Percentiles rank a stretch among this genome's conserved stretches.
These are phyloP conservation scores for Halocynthia aurantium DNA, from an alignment of 23 tunicate genomes.

Conservation along the genomic window DNA sequence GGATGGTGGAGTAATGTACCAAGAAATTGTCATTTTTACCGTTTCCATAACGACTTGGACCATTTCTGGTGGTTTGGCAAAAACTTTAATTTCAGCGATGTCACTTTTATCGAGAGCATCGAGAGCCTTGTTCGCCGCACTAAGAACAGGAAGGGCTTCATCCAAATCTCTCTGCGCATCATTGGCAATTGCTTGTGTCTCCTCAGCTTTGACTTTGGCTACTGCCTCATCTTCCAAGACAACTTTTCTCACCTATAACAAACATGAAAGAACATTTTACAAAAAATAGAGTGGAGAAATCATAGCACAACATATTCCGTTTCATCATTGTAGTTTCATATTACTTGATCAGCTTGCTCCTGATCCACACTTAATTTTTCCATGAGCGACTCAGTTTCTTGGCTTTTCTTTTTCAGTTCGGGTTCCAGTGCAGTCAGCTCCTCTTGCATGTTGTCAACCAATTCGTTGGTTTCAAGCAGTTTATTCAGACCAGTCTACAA, in stretches of 20 bases:
- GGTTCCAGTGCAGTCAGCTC: conserved; percentile 94
- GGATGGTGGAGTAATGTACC: background rate
- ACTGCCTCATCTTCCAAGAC: conserved; percentile 97
- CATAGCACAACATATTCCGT: background rate
- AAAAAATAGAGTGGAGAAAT: background rate
- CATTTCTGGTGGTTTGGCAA: conserved; percentile 91
- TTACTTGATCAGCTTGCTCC: conserved; percentile 90
- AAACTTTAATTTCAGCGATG: conserved; percentile 89
- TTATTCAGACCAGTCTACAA: conserved; percentile 78
- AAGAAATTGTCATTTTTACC: conserved; percentile 25
- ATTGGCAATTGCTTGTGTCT: conserved; percentile 96
- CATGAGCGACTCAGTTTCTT: conserved; percentile 92
- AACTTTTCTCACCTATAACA: conserved; percentile 72
- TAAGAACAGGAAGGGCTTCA: conserved; percentile 83
- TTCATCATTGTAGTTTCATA: background rate
- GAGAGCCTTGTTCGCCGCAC: conserved; percentile 85
- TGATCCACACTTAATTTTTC: conserved; percentile 77
- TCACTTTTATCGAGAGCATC: conserved; percentile 91
- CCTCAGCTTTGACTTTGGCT: conserved; percentile 94
- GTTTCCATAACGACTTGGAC: conserved; percentile 96
- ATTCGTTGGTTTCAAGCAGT: conserved; percentile 81
- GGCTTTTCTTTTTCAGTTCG: conserved; percentile 77
- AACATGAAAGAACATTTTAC: background rate
- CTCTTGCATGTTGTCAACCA: conserved; percentile 89
- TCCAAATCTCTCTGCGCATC: conserved; percentile 93